A percentile compares a stretch with the other conserved stretches of the same genome.
Evolutionary conservation across 1,140 invertebrate species (phyloP).

Genomic region (Glomeris maerens): DNA sequence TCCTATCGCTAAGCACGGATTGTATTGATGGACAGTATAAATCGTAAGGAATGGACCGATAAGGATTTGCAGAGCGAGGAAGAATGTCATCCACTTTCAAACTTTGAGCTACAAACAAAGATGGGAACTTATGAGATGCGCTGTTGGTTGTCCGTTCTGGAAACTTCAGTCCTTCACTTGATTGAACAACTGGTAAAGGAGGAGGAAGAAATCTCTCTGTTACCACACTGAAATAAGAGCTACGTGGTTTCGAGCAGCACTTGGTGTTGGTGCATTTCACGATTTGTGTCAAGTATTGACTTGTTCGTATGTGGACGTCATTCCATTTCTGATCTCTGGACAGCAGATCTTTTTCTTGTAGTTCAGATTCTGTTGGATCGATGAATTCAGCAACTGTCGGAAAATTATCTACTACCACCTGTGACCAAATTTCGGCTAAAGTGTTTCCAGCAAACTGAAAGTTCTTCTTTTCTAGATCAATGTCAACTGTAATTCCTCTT

Average conservation of each 20-base stretch:
- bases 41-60: too few relatives aligned
- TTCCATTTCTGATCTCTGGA: too few relatives aligned
- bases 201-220: slow-evolving; percentile 11
- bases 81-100: too few relatives aligned
- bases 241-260: slow-evolving; percentile 10
- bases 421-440: slow-evolving; percentile 24
- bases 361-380: slow-evolving; percentile 4
- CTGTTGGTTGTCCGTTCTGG: too few relatives aligned
- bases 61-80: too few relatives aligned
- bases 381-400: slow-evolving; percentile 24
- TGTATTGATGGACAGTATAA: too few relatives aligned
- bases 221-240: background rate
- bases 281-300: slow-evolving; percentile 17
- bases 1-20: too few relatives aligned
- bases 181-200: slow-evolving; percentile 6
- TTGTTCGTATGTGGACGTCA: slow-evolving; percentile 14
- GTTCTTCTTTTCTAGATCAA: slow-evolving; percentile 26
- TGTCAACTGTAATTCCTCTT: slow-evolving; percentile 24
- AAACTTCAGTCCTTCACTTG: background rate
- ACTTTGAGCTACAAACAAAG: too few relatives aligned
- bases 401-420: slow-evolving; percentile 21
- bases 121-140: too few relatives aligned
- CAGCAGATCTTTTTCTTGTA: too few relatives aligned
- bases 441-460: slow-evolving; percentile 23
- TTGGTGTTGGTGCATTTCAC: slow-evolving; percentile 11